These are phyloP conservation scores for Nothocercus julius DNA, from an alignment of 2,113 vertebrate genomes.

Conservation along the genomic window DNA sequence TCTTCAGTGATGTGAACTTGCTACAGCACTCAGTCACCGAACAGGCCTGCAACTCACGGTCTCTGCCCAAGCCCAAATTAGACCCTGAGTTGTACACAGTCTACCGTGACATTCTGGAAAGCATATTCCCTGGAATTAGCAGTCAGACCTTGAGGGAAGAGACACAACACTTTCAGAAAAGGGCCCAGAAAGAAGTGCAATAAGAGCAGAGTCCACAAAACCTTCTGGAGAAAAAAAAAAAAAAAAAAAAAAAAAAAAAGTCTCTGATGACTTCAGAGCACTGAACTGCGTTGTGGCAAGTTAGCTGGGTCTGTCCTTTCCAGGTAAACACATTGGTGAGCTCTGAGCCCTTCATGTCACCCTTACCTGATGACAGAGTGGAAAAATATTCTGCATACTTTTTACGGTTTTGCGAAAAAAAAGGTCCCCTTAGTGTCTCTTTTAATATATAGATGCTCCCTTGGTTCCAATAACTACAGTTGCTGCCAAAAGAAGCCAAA, in stretches of 20 bases:
- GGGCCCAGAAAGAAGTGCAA: not conserved
- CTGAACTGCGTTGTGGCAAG: not conserved
- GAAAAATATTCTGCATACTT: not conserved
- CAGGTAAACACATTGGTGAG: slow-evolving; percentile 40
- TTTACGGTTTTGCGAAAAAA: slow-evolving; percentile 7
- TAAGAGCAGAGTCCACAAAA: not conserved
- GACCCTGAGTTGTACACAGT: slow-evolving; percentile 66
- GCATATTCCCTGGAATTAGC: slow-evolving; percentile 57
- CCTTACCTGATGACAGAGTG: not conserved
- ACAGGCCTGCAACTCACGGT: slow-evolving; percentile 37
- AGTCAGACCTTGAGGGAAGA: slow-evolving; percentile 35
- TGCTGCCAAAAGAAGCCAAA: slow-evolving; percentile 23
- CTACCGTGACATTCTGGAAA: slow-evolving; percentile 63
- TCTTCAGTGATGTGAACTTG: slow-evolving; percentile 56
- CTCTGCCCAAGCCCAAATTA: slow-evolving; percentile 38
- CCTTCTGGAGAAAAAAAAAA: rapidly evolving
- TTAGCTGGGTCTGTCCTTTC: not conserved
- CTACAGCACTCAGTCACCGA: slow-evolving; percentile 17
- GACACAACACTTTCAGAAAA: not conserved
- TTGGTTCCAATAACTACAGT: slow-evolving; percentile 38
- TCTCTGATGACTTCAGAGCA: not conserved
- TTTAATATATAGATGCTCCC: not conserved
- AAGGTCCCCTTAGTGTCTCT: slow-evolving; percentile 22
- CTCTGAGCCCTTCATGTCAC: slow-evolving; percentile 49
- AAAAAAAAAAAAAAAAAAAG: not conserved